A percentile compares a stretch with the other conserved stretches of the same genome.
Conservation (phyloP, 1,140 invertebrate genomes). For the Chironomus striatipennis region DNA sequence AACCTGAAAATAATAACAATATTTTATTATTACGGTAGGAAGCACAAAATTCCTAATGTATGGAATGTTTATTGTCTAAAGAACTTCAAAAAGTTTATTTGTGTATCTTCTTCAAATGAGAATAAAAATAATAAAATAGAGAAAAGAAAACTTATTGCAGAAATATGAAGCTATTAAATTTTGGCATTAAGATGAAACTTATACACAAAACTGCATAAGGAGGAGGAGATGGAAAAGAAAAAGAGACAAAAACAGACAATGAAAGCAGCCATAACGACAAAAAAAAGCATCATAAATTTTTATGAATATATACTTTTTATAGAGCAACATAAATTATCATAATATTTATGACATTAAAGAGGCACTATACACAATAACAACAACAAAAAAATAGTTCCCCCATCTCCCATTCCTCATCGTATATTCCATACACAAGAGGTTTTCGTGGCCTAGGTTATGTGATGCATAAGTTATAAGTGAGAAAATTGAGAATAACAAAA, state of each 20-base stretch:
- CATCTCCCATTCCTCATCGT: background rate
- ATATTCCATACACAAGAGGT: background rate
- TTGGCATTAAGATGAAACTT: too few species aligned
- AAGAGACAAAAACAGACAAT: too few species aligned
- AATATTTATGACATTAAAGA: slow-evolving; percentile 15
- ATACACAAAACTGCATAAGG: too few species aligned
- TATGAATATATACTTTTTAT: background rate
- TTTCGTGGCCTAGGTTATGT: background rate
- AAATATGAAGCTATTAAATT: too few species aligned
- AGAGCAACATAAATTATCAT: background rate
- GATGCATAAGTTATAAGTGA: background rate
- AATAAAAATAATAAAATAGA: too few species aligned
- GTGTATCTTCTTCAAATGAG: too few species aligned
- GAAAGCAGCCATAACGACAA: background rate
- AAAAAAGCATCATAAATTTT: slow-evolving; percentile 29
- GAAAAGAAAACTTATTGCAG: too few species aligned
- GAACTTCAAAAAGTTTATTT: too few species aligned
- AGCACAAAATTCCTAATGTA: too few species aligned
- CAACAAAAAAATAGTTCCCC: background rate
- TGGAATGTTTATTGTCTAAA: too few species aligned
- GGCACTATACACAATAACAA: background rate
- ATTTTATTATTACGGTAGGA: too few species aligned
- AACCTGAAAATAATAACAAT: slow-evolving; percentile 33
- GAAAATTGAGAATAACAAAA: background rate
- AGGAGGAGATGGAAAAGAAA: too few species aligned